These are phyloP conservation scores for Cheilosia pagana DNA, from an alignment of 2,888 invertebrate species.

Conservation along the genomic window DNA sequence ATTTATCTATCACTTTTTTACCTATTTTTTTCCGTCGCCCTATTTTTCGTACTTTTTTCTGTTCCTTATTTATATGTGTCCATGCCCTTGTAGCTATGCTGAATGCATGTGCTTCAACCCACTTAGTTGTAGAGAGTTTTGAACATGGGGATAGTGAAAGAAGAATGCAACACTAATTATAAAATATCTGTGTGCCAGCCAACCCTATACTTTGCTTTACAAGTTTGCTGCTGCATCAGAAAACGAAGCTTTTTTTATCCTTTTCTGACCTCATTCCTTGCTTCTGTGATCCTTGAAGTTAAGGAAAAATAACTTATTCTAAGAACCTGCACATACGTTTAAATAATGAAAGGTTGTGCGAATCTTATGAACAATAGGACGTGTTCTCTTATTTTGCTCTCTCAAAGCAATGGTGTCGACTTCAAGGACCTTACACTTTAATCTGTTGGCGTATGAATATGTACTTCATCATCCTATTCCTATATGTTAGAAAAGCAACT, in stretches of 20 bases:
- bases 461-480: constrained; percentile 22
- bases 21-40: constrained; percentile 20
- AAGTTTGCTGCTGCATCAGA: constrained; percentile 48
- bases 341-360: constrained; percentile 49
- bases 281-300: constrained; percentile 54
- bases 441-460: constrained; percentile 58
- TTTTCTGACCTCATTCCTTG: constrained; percentile 54
- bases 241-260: constrained; percentile 33
- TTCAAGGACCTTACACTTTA: constrained; percentile 56
- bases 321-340: constrained; percentile 52
- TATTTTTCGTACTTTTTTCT: background rate
- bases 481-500: constrained; percentile 1
- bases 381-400: constrained; percentile 25
- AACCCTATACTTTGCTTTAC: constrained; percentile 43
- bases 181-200: constrained; percentile 50
- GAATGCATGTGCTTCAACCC: constrained; percentile 47
- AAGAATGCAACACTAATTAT: constrained; percentile 61
- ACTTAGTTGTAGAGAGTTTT: constrained; percentile 52
- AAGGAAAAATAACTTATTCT: constrained; percentile 43
- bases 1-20: constrained; percentile 12
- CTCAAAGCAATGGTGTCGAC: constrained; percentile 48
- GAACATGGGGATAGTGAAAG: constrained; percentile 36
- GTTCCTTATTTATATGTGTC: constrained; percentile 24
- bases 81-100: constrained; percentile 57
- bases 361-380: constrained; percentile 40